These are phyloP conservation scores for Hydropsyche betteni DNA, from an alignment of 2,888 invertebrate genomes.

Conservation along the genomic window DNA sequence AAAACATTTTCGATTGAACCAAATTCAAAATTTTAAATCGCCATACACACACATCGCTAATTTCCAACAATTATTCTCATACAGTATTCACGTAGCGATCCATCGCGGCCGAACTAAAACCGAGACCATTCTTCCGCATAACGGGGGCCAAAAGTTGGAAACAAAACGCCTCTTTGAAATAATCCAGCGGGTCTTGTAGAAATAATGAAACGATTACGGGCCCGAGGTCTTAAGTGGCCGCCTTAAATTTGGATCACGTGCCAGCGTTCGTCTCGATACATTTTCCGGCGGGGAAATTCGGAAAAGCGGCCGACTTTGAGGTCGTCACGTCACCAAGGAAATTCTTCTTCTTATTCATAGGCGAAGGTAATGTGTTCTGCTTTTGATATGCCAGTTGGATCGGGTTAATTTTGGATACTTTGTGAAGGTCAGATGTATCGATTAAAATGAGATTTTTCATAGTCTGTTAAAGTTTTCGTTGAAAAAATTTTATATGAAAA, in stretches of 20 bases:
- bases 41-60: background rate
- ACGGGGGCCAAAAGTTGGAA: slow-evolving; percentile 17
- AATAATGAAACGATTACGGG: slow-evolving; percentile 37
- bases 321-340: too few relatives aligned
- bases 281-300: slow-evolving; percentile 2
- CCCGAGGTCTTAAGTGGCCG: slow-evolving; percentile 16
- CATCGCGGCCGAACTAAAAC: background rate
- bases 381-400: too few relatives aligned
- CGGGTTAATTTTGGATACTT: too few relatives aligned
- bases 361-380: too few relatives aligned
- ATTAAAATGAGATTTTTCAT: too few relatives aligned
- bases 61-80: background rate
- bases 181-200: slow-evolving; percentile 7
- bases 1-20: too few relatives aligned
- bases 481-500: too few relatives aligned
- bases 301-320: too few relatives aligned
- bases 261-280: slow-evolving; percentile 26
- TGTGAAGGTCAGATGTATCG: too few relatives aligned
- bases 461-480: too few relatives aligned
- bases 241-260: slow-evolving; percentile 39
- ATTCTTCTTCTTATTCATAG: too few relatives aligned
- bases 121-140: background rate
- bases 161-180: slow-evolving; percentile 14
- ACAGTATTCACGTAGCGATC: slow-evolving; percentile 5
- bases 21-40: too few relatives aligned